A percentile compares a stretch with the other conserved stretches of the same genome.
phyloP scores from a whole-genome alignment of 1,140 invertebrate species.

The Hypothenemus hampei region DNA sequence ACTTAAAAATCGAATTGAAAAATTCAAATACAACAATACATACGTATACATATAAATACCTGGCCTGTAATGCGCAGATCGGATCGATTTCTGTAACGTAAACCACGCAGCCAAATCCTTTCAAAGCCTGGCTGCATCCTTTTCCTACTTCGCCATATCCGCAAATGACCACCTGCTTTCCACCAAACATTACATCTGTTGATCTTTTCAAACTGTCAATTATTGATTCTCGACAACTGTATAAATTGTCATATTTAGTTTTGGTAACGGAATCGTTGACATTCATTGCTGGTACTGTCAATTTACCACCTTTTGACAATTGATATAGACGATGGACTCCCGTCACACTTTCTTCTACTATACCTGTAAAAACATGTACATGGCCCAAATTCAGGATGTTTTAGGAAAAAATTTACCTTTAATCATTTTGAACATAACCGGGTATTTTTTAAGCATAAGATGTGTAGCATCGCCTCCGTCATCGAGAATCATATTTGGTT shows the following conservation, averaged over 20 bases:
- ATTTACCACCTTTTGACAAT: conserved; percentile 88
- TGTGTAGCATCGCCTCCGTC: conserved; percentile 97
- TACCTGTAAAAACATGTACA: conserved; percentile 55
- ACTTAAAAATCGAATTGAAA: neutral
- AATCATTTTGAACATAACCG: conserved; percentile 90
- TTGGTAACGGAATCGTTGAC: conserved; percentile 98
- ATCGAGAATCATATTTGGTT: conserved; percentile 98
- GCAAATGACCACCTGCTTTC: conserved; percentile 94
- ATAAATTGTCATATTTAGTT: conserved; percentile 98
- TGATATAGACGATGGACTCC: conserved; percentile 96
- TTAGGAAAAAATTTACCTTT: conserved; percentile 60
- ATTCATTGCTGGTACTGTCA: conserved; percentile 98
- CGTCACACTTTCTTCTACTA: conserved; percentile 97
- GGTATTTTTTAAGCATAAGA: conserved; percentile 95
- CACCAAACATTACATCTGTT: conserved; percentile 97
- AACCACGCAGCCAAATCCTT: conserved; percentile 89
- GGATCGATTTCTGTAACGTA: conserved; percentile 98
- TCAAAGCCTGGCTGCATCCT: conserved; percentile 92
- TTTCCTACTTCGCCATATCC: conserved; percentile 98
- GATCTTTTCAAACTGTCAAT: conserved; percentile 89
- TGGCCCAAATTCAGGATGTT: neutral
- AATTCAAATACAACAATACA: neutral
- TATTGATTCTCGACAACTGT: conserved; percentile 85
- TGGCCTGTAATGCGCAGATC: conserved; percentile 95
- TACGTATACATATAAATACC: conserved; percentile 48